Percentiles rank a stretch among this genome's conserved stretches.
Conservation (phyloP, 1,140 invertebrate genomes). For the Drosophila biarmipes region DNA sequence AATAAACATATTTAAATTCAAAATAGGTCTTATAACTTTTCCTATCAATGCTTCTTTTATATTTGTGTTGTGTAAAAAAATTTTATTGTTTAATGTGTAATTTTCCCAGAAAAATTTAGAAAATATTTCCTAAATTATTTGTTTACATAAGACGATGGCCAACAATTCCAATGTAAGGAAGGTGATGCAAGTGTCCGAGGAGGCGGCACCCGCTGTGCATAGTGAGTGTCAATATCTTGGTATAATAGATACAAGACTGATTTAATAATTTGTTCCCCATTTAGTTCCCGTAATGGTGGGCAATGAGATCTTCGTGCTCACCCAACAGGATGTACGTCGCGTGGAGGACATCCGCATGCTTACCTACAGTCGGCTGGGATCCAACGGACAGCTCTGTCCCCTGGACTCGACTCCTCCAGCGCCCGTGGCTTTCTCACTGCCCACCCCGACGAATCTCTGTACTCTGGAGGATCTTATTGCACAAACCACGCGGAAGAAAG, state of each 20-base stretch:
- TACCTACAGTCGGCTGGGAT: slow-evolving; percentile 30
- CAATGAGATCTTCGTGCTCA: slow-evolving; percentile 56
- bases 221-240: slow-evolving; percentile 25
- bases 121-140: slow-evolving; percentile 18
- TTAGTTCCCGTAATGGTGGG: slow-evolving; percentile 62
- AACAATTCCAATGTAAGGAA: slow-evolving; percentile 28
- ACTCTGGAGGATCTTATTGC: slow-evolving; percentile 3
- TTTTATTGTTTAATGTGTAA: not conserved
- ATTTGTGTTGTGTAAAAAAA: slow-evolving; percentile 1
- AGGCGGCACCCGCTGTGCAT: slow-evolving; percentile 49
- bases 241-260: not conserved
- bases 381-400: slow-evolving; percentile 9
- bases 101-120: slow-evolving; percentile 1
- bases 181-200: slow-evolving; percentile 61
- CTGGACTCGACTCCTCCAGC: not conserved
- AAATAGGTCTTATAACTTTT: not conserved
- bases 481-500: not conserved
- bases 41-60: not conserved
- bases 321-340: slow-evolving; percentile 67
- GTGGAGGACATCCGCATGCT: slow-evolving; percentile 58
- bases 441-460: not conserved
- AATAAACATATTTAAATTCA: not conserved
- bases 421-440: not conserved
- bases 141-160: slow-evolving; percentile 37
- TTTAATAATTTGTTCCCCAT: rapidly evolving